phyloP scores from a whole-genome alignment of 2,888 invertebrate genomes.

The Ceraclea dissimilis region DNA sequence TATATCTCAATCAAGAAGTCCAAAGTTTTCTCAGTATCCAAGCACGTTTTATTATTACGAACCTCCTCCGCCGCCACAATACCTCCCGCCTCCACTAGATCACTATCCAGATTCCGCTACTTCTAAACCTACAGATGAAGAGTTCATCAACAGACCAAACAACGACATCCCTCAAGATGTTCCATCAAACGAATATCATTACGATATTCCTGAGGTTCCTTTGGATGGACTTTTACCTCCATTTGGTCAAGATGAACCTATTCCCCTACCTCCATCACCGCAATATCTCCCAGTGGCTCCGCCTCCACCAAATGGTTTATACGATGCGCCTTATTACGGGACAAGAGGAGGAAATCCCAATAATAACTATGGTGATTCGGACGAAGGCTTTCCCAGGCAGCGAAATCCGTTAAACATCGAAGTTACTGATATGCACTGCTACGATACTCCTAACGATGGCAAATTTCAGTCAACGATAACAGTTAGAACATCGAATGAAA shows the following conservation, averaged over 20 bases:
- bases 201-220: slow-evolving; percentile 18
- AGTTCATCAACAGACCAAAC: slow-evolving; percentile 19
- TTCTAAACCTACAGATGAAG: slow-evolving; percentile 17
- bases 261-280: slow-evolving; percentile 3
- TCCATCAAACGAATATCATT: slow-evolving; percentile 20
- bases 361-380: slow-evolving; percentile 1
- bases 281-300: slow-evolving; percentile 19
- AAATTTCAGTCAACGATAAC: slow-evolving; percentile 35
- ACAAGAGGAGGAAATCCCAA: slow-evolving; percentile 2
- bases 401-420: slow-evolving; percentile 26
- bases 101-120: slow-evolving; percentile 20
- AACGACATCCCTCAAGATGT: slow-evolving; percentile 18
- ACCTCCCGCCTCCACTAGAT: slow-evolving; percentile 21
- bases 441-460: slow-evolving; percentile 28
- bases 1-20: slow-evolving; percentile 9
- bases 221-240: slow-evolving; percentile 20
- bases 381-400: slow-evolving; percentile 14
- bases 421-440: slow-evolving; percentile 35
- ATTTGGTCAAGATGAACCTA: slow-evolving; percentile 20
- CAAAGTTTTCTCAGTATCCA: slow-evolving; percentile 10
- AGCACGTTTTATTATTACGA: slow-evolving; percentile 18
- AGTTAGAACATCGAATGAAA: slow-evolving; percentile 34
- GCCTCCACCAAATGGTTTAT: background rate
- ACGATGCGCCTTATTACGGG: slow-evolving; percentile 4
- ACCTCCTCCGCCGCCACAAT: slow-evolving; percentile 14